Evolutionary conservation across 2,888 invertebrate genomes (phyloP), one percentile per base, ranked within the genome.

Genomic region (Incurvaria masculella): DNA sequence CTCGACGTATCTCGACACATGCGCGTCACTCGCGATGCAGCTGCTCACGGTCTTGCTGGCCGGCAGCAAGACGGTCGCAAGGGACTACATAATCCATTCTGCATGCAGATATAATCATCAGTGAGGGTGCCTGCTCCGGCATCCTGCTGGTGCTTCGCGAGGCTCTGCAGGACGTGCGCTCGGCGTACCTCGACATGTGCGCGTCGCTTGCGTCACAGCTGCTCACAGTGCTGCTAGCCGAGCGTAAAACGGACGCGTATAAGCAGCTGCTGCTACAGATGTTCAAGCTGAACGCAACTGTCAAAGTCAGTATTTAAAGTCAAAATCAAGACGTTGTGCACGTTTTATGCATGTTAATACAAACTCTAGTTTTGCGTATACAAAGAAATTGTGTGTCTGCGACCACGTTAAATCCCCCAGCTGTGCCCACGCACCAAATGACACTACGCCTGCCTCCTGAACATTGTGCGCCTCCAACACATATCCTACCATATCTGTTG

Each of bases 181-280:
- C 55, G 8, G 42, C 57, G 10, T 68, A 72, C 51, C 59, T 80
- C 18, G 81, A 82, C 55, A 66, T 69, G 20, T 81, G 79, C 50
- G 72, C 72, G 2, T 79, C 78, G 53, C 72, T 82, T 55, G 68
- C 81, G 49, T 69, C 80, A 2, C 76, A 81, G 61, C 66, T 81
- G 44, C 72, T 80, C 56, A 69, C 78, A 2, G 66, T 78, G 18
- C 62, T 81, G 20, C 81, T 76, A 54, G 68, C 71, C 1, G 69
- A 75, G 53, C 69, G 69, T 42, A 61, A 68, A 2, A 64, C 68
- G 17, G 53, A 68, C 44, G 58, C 56, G 1, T 69, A 73, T 39
- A 66, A 45, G 17, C 60, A 72, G 42, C 63, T 81, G 4, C 68
- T 82, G 21, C 50, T 81, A 3, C 65, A 68, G 16, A 57, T 82